These are phyloP conservation scores for Phengaris alcon DNA, from an alignment of 2,888 invertebrate genomes.

Conservation along the genomic window DNA sequence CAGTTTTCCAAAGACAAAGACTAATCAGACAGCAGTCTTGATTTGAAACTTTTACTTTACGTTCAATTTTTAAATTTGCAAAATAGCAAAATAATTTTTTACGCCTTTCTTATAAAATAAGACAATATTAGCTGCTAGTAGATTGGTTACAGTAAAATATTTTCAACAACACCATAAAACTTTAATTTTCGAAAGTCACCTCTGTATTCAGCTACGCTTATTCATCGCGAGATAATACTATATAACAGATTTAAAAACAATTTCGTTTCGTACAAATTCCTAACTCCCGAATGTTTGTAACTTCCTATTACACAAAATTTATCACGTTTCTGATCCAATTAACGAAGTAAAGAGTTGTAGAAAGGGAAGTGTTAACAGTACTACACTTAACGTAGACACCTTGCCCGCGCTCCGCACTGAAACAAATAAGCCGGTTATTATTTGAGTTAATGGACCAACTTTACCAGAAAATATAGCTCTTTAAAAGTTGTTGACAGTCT, in stretches of 20 bases:
- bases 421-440: constrained; percentile 57
- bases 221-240: constrained; percentile 9
- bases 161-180: neutral
- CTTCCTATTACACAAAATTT: constrained; percentile 54
- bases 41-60: neutral
- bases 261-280: constrained; percentile 27
- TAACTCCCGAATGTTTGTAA: constrained; percentile 20
- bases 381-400: constrained; percentile 59
- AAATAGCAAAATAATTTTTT: too few relatives aligned
- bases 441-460: constrained; percentile 41
- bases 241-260: constrained; percentile 17
- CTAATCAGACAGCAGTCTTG: neutral
- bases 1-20: neutral
- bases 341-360: constrained; percentile 55
- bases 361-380: constrained; percentile 67
- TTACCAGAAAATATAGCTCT: constrained; percentile 39
- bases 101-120: too few relatives aligned
- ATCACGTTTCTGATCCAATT: constrained; percentile 71
- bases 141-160: too few relatives aligned
- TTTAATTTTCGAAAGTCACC: neutral
- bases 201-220: neutral
- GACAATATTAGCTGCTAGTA: too few relatives aligned
- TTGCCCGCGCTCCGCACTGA: constrained; percentile 68
- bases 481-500: constrained; percentile 34
- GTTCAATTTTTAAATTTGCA: neutral